Conservation (phyloP, 2,888 invertebrate genomes). For the Agrotis exclamationis region DNA sequence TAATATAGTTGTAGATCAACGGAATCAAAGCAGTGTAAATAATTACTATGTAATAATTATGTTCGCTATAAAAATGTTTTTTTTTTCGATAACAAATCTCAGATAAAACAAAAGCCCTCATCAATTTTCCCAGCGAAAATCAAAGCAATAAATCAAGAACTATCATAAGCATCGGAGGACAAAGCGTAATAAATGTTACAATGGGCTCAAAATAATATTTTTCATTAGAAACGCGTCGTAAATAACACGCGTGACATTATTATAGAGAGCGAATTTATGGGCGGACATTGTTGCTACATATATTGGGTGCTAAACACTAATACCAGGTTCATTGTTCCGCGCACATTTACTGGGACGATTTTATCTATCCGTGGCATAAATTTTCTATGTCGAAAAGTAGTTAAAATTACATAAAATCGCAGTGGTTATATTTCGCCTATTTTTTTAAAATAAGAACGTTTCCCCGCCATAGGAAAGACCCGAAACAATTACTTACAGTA, state of each 20-base stretch:
- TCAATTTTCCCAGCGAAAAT: conserved; percentile 25
- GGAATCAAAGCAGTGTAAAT: too few species aligned
- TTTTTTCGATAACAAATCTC: not conserved
- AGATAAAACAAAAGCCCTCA: conserved; percentile 3
- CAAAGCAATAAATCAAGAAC: conserved; percentile 52
- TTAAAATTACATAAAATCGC: too few species aligned
- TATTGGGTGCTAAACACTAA: conserved; percentile 47
- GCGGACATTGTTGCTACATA: conserved; percentile 39
- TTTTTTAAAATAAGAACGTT: too few species aligned
- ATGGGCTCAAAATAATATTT: conserved; percentile 64
- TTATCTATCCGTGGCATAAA: conserved; percentile 14
- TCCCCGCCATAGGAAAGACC: too few species aligned
- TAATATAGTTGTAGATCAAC: too few species aligned
- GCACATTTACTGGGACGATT: conserved; percentile 35
- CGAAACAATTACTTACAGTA: too few species aligned
- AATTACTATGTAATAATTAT: too few species aligned
- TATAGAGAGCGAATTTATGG: conserved; percentile 64
- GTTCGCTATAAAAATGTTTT: too few species aligned
- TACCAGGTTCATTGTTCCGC: conserved; percentile 38
- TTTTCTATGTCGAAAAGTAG: not conserved
- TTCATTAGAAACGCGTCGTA: conserved; percentile 64
- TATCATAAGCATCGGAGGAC: conserved; percentile 38
- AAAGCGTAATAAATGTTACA: conserved; percentile 58
- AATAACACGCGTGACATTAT: conserved; percentile 65
- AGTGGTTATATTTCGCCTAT: too few species aligned